Conservation (phyloP, 2,797 vertebrate species). For the Lagorchestes hirsutus region DNA sequence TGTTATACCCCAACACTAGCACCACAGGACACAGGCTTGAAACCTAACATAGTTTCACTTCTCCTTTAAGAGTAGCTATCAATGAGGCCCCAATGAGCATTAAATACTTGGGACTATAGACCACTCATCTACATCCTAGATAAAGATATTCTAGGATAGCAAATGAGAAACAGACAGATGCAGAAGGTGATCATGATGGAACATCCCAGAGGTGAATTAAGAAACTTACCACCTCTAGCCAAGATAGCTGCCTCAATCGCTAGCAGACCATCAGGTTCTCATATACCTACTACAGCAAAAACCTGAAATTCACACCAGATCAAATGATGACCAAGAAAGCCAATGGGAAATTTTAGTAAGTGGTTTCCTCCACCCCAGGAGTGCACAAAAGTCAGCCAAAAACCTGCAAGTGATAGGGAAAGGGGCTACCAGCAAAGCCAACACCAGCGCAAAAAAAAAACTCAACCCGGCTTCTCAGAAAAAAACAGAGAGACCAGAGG, state of each 20-base stretch:
- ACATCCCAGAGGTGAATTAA: no score
- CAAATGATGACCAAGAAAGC: neutral
- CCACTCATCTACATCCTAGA: neutral
- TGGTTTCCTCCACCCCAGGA: neutral
- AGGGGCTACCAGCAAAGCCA: neutral
- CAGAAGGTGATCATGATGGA: neutral
- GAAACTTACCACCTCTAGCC: neutral
- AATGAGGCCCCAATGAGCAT: neutral
- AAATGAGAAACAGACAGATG: neutral
- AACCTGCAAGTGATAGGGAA: neutral
- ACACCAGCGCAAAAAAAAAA: neutral
- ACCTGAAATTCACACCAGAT: neutral
- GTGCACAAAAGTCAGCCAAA: neutral
- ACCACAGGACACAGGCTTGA: neutral
- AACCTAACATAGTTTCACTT: neutral
- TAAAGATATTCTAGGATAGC: neutral
- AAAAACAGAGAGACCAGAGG: neutral
- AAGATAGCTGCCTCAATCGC: neutral
- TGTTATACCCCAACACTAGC: neutral
- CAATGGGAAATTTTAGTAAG: neutral
- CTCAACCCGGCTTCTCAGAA: neutral
- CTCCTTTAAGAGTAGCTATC: slow-evolving; percentile 13
- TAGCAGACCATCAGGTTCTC: neutral
- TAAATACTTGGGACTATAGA: neutral
- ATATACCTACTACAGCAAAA: neutral